Conservation (phyloP, 2,797 vertebrate genomes). For the Bufotes viridis region DNA sequence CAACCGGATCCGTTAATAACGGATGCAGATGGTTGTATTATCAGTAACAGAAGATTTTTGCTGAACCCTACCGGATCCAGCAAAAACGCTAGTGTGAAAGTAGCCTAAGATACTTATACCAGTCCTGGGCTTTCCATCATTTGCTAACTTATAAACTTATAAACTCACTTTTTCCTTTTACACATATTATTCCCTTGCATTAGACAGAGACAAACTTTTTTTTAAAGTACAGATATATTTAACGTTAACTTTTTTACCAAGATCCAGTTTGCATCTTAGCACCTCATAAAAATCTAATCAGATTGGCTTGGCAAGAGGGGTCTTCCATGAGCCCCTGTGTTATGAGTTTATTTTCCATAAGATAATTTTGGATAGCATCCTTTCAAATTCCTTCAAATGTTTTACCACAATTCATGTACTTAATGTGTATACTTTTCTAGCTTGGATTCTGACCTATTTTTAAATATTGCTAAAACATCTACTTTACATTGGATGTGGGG, state of each 20-base stretch:
- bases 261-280: constrained; percentile 19
- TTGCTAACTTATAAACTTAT: background rate
- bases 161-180: constrained; percentile 11
- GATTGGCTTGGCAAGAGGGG: constrained; percentile 5
- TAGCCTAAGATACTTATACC: too few relatives aligned
- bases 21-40: too few relatives aligned
- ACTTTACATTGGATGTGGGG: background rate
- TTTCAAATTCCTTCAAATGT: background rate
- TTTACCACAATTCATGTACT: background rate
- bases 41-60: too few relatives aligned
- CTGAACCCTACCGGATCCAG: too few relatives aligned
- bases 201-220: background rate
- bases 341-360: constrained; percentile 25
- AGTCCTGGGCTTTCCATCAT: too few relatives aligned
- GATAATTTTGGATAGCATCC: constrained; percentile 24
- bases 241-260: background rate
- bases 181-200: background rate
- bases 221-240: background rate
- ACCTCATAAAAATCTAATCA: constrained; percentile 21
- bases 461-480: background rate
- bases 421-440: background rate
- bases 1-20: too few relatives aligned
- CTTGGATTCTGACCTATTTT: background rate
- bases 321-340: background rate
- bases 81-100: too few relatives aligned